Conservation (phyloP, 30 jellyfish, hydroid and myxozoan species). For the Turritopsis rubra region DNA sequence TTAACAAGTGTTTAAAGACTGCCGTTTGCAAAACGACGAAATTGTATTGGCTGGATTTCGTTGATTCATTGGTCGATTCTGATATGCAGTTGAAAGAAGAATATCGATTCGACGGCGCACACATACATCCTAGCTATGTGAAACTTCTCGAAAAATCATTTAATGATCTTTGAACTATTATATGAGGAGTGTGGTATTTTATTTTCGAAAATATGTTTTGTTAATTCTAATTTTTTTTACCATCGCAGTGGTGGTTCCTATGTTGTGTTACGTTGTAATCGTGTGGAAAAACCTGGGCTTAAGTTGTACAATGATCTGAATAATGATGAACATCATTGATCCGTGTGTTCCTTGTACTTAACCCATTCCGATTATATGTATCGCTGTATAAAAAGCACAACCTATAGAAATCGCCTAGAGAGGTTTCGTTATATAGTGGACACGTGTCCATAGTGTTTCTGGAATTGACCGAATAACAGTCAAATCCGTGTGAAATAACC, state of each 20-base stretch:
- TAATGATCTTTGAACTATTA: neutral
- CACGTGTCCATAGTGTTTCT: too few relatives aligned
- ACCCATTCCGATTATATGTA: too few relatives aligned
- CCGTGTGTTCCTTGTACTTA: too few relatives aligned
- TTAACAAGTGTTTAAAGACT: neutral
- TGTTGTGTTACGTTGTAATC: neutral
- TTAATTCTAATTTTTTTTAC: neutral
- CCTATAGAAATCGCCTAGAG: too few relatives aligned
- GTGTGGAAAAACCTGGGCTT: neutral
- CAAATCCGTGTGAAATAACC: too few relatives aligned
- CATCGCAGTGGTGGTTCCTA: neutral
- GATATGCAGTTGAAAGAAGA: slow-evolving; percentile 10
- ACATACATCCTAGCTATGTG: slow-evolving; percentile 23
- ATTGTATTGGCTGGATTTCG: slow-evolving; percentile 28
- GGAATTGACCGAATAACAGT: too few relatives aligned
- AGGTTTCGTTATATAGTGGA: too few relatives aligned
- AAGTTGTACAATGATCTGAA: neutral
- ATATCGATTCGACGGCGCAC: slow-evolving; percentile 29
- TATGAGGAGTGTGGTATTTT: too few relatives aligned
- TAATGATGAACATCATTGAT: too few relatives aligned
- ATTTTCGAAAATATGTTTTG: too few relatives aligned
- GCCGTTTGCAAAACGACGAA: slow-evolving; percentile 3
- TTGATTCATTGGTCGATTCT: slow-evolving; percentile 14
- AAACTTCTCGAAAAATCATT: neutral
- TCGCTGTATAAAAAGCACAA: too few relatives aligned